Evolutionary conservation across 1,140 invertebrate genomes (phyloP).

Genomic region (Tetragnatha versicolor): DNA sequence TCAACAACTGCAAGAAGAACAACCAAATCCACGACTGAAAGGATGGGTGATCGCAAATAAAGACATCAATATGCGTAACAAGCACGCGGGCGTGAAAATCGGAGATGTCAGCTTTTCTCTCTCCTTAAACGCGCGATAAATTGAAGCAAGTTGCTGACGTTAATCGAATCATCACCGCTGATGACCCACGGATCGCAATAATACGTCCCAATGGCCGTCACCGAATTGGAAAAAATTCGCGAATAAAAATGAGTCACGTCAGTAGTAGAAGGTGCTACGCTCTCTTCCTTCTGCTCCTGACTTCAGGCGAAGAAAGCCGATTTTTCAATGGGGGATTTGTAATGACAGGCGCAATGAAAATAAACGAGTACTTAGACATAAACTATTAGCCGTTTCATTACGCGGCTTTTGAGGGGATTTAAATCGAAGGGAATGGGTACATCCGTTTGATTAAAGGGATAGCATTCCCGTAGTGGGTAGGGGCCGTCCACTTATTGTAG

Average conservation of each 20-base stretch:
- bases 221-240: no score
- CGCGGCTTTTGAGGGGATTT: conserved; percentile 4
- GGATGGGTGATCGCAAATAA: neutral
- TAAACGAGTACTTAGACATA: conserved; percentile 36
- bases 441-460: conserved; percentile 31
- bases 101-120: neutral
- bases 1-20: no score
- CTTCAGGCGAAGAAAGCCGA: conserved; percentile 6
- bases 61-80: conserved; percentile 1
- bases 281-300: neutral
- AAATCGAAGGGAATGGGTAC: no score
- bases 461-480: neutral
- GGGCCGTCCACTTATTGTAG: neutral
- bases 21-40: no score
- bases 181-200: no score
- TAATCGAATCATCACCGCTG: no score
- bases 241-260: no score
- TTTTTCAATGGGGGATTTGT: conserved; percentile 37
- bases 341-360: conserved; percentile 48
- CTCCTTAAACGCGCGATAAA: no score
- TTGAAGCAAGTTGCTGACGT: no score
- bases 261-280: no score
- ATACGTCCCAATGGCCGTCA: no score
- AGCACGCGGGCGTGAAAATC: neutral
- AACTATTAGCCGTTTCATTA: conserved; percentile 16